Percentiles rank a stretch among this genome's conserved stretches.
Conservation (phyloP, 2,888 invertebrate species). For the Synergus laeviventris region DNA sequence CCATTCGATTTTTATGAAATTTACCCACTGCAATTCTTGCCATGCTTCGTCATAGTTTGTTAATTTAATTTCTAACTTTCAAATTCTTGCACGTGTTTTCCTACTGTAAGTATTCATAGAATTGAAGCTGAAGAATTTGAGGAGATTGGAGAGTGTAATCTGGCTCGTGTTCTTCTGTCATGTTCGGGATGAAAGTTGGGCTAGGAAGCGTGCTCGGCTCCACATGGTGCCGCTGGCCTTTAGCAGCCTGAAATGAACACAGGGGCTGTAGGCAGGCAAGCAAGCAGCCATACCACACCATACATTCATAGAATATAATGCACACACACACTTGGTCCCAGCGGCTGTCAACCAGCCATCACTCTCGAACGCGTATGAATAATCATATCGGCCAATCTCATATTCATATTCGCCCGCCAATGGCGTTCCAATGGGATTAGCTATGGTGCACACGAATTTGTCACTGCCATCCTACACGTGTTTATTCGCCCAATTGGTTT, state of each 20-base stretch:
- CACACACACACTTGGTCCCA: conserved; percentile 56
- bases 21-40: no score
- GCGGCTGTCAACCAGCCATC: conserved; percentile 70
- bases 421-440: conserved; percentile 57
- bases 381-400: conserved; percentile 68
- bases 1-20: no score
- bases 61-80: neutral
- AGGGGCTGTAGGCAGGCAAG: conserved; percentile 44
- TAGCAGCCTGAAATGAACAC: conserved; percentile 56
- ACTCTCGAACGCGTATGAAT: conserved; percentile 68
- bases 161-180: conserved; percentile 9
- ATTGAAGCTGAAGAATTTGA: neutral
- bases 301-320: conserved; percentile 41
- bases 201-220: conserved; percentile 53
- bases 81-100: neutral
- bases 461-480: conserved; percentile 53
- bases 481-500: conserved; percentile 59
- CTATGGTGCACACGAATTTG: conserved; percentile 58
- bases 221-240: conserved; percentile 60
- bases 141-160: conserved; percentile 20
- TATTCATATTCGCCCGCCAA: conserved; percentile 61
- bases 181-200: conserved; percentile 40
- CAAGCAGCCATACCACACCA: conserved; percentile 24
- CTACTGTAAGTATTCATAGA: neutral
- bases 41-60: neutral